Conservation (phyloP, 1,140 invertebrate species). For the Cydia pomonella region DNA sequence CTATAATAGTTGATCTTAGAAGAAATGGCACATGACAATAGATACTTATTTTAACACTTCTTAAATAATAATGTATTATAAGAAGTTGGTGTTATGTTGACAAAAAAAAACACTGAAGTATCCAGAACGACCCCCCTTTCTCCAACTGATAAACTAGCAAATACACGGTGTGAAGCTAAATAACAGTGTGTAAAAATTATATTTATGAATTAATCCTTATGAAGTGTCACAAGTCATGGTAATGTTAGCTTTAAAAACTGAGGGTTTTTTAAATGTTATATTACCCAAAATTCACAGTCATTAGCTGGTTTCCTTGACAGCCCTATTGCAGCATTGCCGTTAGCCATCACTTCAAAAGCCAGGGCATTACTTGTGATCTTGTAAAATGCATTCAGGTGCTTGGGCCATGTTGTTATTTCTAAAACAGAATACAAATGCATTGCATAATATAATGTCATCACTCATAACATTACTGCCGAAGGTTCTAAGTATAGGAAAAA, state of each 20-base stretch:
- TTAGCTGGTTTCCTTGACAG: slow-evolving; percentile 31
- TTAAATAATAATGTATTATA: no score
- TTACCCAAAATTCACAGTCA: slow-evolving; percentile 31
- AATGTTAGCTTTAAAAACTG: neutral
- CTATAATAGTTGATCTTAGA: no score
- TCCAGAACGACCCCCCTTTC: no score
- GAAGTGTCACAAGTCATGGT: neutral
- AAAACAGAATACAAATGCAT: neutral
- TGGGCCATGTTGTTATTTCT: slow-evolving; percentile 34
- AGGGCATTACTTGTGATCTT: slow-evolving; percentile 22
- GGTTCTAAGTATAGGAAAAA: neutral
- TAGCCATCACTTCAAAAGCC: slow-evolving; percentile 33
- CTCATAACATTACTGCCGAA: neutral
- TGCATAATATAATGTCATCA: neutral
- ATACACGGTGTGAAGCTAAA: no score
- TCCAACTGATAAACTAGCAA: no score
- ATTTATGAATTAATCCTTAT: neutral
- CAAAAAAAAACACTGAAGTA: no score
- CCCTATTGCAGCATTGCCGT: slow-evolving; percentile 26
- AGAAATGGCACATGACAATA: no score
- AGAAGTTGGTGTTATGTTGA: no score
- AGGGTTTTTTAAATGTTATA: neutral
- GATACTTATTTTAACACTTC: no score
- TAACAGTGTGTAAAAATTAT: no score
- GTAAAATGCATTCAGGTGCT: slow-evolving; percentile 34